These are phyloP conservation scores for Galeopterus variegatus DNA, from an alignment of 2,113 vertebrate genomes.

Conservation along the genomic window DNA sequence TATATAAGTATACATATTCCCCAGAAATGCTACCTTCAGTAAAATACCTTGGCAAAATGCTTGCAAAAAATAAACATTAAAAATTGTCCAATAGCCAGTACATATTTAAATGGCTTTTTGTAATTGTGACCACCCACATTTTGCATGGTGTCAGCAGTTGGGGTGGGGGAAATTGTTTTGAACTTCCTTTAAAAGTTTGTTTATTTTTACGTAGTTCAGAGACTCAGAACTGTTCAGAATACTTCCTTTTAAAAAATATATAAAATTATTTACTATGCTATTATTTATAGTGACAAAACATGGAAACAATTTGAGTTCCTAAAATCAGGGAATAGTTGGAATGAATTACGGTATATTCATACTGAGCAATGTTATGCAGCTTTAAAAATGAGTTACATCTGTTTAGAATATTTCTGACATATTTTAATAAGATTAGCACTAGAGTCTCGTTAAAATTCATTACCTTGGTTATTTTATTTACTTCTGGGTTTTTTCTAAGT, in stretches of 20 bases:
- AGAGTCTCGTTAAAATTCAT: slow-evolving; percentile 69
- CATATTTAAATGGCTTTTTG: slow-evolving; percentile 32
- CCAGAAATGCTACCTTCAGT: neutral
- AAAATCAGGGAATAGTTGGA: slow-evolving; percentile 7
- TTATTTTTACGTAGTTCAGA: slow-evolving; percentile 67
- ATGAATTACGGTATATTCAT: neutral
- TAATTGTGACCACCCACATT: neutral
- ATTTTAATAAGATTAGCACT: slow-evolving; percentile 64
- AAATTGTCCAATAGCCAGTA: neutral
- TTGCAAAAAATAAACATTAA: neutral
- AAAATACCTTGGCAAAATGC: slow-evolving; percentile 31
- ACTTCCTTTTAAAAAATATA: slow-evolving; percentile 46
- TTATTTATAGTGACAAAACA: slow-evolving; percentile 25
- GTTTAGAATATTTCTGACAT: slow-evolving; percentile 63
- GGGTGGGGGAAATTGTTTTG: neutral
- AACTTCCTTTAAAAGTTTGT: slow-evolving; percentile 49
- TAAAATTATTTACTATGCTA: slow-evolving; percentile 16
- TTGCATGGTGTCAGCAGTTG: slow-evolving; percentile 30
- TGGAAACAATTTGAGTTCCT: slow-evolving; percentile 18
- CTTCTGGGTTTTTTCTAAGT: slow-evolving; percentile 59
- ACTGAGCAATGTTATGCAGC: neutral
- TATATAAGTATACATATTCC: neutral
- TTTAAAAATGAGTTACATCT: slow-evolving; percentile 43
- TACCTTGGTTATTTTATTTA: slow-evolving; percentile 63
- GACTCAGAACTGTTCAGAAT: slow-evolving; percentile 52